Evolutionary conservation across 2,797 vertebrate genomes (phyloP), one percentile per base, ranked within the genome.

Genomic region (Loris lydekkerianus): DNA sequence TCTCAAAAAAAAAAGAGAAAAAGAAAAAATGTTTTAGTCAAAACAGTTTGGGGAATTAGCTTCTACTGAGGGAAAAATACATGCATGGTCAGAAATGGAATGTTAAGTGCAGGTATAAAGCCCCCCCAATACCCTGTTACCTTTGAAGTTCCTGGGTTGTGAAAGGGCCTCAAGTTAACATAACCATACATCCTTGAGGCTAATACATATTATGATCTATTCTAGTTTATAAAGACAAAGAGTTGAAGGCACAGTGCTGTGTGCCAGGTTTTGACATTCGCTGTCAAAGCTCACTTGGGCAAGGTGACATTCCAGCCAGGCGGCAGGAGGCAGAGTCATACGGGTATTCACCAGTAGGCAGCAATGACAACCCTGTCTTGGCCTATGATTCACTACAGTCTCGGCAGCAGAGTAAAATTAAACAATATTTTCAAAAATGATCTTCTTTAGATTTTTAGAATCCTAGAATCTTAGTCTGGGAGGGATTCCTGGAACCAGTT

Each of bases 401-500:
- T 91, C 56, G 63, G 80, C 80, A 75, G 49, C 61, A 91, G 75
- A 89, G 49, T 29, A 23, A 82, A 83, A 56, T 29, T 94, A 85
- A 83, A 18, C 8, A 43, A 17, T 63, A 61, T 82, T 92, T 95
- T 80, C 53, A 95, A 93, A 46, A 73, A 31, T 46, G 70, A 3
- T 43, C 58, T 80, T 83, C n/a, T 92, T 63, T 70, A 84, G 49
- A 73, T 70, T 81, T 72, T 92, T 75, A 73, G 86, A 86, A 93
- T 86, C 65, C 21, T 88, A 91, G 78, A 85, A 84, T 69, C 31
- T 61, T 14, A 17, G 25, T 60, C 34, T 67, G 14, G 37, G n/a
- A 92, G 86, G 23, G 63, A 76, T 10, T 92, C n/a, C 78, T 40
- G 0, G 5, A 14, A 0, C 6, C 72, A 78, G 40, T 21, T 9